Evolutionary conservation across 2,797 vertebrate genomes (phyloP).

Genomic region (Sibirionetta formosa): DNA sequence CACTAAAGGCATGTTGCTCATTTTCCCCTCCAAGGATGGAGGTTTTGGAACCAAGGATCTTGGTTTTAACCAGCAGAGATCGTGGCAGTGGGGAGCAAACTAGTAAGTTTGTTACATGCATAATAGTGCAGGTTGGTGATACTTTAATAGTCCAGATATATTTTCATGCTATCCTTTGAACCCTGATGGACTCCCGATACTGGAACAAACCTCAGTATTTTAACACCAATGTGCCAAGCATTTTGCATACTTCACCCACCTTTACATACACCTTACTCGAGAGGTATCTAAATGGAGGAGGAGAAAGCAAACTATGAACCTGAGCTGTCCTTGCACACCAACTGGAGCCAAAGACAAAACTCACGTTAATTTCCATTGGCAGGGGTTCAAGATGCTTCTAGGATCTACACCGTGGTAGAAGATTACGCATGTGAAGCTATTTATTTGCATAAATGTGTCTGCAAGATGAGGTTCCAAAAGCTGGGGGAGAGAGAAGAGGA

Average conservation of each 20-base stretch:
- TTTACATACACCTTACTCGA: not conserved
- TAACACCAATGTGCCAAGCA: accelerated
- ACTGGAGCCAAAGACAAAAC: not conserved
- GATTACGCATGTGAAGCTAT: not conserved
- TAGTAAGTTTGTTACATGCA: not conserved
- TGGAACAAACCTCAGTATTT: not conserved
- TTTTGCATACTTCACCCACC: not conserved
- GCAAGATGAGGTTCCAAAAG: not conserved
- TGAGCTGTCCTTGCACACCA: not conserved
- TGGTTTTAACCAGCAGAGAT: not conserved
- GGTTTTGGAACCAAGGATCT: no score
- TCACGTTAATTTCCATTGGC: not conserved
- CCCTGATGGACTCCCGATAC: not conserved
- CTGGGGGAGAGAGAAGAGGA: not conserved
- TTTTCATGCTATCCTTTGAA: not conserved
- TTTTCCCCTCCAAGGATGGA: not conserved
- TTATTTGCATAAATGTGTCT: not conserved
- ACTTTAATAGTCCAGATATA: not conserved
- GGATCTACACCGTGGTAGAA: not conserved
- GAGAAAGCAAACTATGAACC: not conserved
- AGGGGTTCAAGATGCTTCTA: not conserved
- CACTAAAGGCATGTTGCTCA: not conserved
- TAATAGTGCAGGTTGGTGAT: not conserved
- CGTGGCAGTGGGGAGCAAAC: not conserved
- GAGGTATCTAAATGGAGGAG: not conserved